Base-by-base conservation (phyloP, 2,888 invertebrate species). In the Alloscopus bannaensis region DNA sequence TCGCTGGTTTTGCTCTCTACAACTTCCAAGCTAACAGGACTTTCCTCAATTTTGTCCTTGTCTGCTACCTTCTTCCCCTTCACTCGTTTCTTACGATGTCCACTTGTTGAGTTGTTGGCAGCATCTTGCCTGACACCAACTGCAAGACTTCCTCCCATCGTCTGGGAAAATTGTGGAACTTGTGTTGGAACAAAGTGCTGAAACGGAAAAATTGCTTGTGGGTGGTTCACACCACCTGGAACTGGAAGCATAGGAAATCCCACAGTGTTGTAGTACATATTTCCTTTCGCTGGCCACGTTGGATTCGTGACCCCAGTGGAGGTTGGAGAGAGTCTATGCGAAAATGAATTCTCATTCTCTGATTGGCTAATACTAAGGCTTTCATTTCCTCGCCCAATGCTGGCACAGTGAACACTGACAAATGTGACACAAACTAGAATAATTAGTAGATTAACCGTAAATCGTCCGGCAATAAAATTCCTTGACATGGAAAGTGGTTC, bases 1-100 rank as follows among this genome's bases (percentile, higher is more conserved):
- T 68, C 71, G 11, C 42, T 62, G 18, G 80, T 75, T 73, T 80
- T 72, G 47, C 72, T 66, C 28, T 78, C 65, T 16, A 60, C 65
- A 45, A 45, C 50, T n/a, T 71, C 77, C 50, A 50, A 1, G 1
- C 36, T 29, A 13, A 57, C 6, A 55, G 71, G 1, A 1, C 59
- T 36, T 68, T 70, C 65, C 26, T 36, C 36, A 36, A 8, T 36
- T 36, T 6, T 36, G 13, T 6, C 6, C 36, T 36, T 36, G 13
- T 8, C 36, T 36, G 36, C 13, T 8, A 36, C 13, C 40, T 18
- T 55, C 40, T 13, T 47, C 20, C 36, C 0, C 36, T 29, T 66
- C 24, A 36, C 3, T 24, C 50, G 1, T 50, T 3, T 3, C 50
- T 50, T 50, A 13, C 13, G 6, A 36, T n/a, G n/a, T 11, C 45